Evolutionary conservation across 1,140 invertebrate species (phyloP).

Genomic region (Caerostris darwini): DNA sequence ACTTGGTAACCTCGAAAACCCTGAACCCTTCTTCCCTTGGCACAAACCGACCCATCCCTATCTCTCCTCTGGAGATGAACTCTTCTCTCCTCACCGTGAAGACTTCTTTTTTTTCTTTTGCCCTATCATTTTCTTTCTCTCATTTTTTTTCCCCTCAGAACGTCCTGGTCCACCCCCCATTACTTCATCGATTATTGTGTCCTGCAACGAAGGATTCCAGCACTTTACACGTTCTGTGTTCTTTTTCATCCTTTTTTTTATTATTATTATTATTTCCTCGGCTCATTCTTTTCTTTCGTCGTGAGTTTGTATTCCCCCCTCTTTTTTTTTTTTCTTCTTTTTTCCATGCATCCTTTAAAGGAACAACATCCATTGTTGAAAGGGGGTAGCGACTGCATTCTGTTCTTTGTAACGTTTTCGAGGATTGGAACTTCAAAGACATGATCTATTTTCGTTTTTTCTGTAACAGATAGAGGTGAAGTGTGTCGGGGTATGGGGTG

Average conservation of each 20-base stretch:
- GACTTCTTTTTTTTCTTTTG: constrained; percentile 6
- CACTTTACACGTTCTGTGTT: background rate
- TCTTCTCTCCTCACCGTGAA: background rate
- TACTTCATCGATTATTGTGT: constrained; percentile 36
- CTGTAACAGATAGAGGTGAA: background rate
- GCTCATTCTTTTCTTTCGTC: background rate
- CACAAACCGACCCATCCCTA: background rate
- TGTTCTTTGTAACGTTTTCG: background rate
- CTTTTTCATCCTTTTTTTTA: background rate
- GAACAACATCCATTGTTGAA: constrained; percentile 28
- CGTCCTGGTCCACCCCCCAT: background rate
- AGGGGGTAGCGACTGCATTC: background rate
- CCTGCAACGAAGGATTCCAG: background rate
- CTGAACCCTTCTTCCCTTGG: background rate
- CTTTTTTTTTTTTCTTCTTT: background rate
- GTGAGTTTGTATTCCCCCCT: background rate
- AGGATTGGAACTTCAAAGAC: background rate
- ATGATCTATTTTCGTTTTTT: background rate
- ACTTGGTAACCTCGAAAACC: background rate
- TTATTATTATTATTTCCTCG: background rate
- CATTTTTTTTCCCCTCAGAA: background rate
- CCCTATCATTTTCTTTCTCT: background rate
- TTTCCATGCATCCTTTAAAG: background rate
- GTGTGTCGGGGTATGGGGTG: background rate
- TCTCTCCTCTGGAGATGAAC: background rate